Percentiles rank a stretch among this genome's conserved stretches.
Evolutionary conservation across 2,113 vertebrate genomes (phyloP).

Genomic region (Canis aureus): DNA sequence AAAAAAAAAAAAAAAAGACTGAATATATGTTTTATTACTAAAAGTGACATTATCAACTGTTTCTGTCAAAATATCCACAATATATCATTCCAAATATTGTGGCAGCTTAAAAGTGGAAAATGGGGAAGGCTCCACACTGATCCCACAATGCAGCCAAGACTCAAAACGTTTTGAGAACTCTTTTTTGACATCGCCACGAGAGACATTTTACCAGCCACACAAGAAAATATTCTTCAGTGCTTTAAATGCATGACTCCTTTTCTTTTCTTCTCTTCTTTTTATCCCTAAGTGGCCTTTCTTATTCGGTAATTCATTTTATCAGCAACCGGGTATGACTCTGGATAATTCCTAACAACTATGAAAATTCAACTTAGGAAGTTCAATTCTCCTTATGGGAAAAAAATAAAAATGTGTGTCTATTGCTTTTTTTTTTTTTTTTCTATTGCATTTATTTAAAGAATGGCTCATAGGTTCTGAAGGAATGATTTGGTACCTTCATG

Average conservation of each 20-base stretch:
- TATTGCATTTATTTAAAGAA: not conserved
- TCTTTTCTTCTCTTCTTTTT: not conserved
- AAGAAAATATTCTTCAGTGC: not conserved
- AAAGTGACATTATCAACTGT: not conserved
- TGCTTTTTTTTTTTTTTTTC: no score
- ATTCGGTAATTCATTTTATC: not conserved
- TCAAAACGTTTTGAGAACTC: not conserved
- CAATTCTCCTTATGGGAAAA: not conserved
- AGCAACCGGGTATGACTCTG: not conserved
- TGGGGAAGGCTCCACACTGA: not conserved
- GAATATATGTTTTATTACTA: not conserved
- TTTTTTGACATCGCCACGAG: not conserved
- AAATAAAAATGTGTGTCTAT: not conserved
- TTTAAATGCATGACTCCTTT: not conserved
- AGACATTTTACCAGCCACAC: not conserved
- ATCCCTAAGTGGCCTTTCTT: not conserved
- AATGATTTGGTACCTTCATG: not conserved
- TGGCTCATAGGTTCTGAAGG: not conserved
- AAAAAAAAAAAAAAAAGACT: not conserved
- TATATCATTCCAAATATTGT: slow-evolving; percentile 2
- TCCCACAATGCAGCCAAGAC: not conserved
- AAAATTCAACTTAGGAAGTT: not conserved
- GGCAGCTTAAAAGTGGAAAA: not conserved
- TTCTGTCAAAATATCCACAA: not conserved
- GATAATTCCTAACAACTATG: not conserved